phyloP scores from a whole-genome alignment of 2,113 vertebrate species.

The Podilymbus podiceps region DNA sequence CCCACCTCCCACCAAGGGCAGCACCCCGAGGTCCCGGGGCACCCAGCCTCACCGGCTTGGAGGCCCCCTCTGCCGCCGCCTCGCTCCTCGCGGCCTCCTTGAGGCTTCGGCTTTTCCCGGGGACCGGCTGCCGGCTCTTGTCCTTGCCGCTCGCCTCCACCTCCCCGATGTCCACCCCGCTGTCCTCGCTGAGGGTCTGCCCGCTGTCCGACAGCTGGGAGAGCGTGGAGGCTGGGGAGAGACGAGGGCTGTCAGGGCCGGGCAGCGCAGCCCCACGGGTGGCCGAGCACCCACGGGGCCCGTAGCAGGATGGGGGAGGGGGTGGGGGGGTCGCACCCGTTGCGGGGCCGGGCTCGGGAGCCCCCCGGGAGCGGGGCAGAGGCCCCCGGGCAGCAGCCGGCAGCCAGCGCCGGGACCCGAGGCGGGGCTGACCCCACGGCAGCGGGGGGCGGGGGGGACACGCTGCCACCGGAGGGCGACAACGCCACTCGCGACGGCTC shows the following conservation, averaged over 20 bases:
- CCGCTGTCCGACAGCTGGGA: conserved; percentile 95
- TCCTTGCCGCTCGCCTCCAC: conserved; percentile 82
- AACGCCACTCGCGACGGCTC: not conserved
- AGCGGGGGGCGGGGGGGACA: no score
- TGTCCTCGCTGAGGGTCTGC: conserved; percentile 97
- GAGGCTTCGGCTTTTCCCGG: conserved; percentile 76
- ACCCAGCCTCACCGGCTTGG: conserved; percentile 87
- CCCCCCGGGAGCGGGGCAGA: no score
- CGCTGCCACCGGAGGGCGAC: conserved; percentile 27
- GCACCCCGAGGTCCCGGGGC: not conserved
- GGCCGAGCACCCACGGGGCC: not conserved
- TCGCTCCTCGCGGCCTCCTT: conserved; percentile 61
- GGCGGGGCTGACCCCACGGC: no score
- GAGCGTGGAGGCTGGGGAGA: conserved; percentile 83
- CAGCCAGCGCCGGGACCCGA: no score
- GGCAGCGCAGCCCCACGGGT: not conserved
- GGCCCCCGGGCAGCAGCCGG: no score
- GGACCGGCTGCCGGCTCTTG: conserved; percentile 72
- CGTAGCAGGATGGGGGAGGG: no score
- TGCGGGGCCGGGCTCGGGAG: no score
- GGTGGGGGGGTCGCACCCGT: no score
- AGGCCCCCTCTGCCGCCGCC: conserved; percentile 68
- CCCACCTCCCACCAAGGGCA: not conserved
- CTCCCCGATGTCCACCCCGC: conserved; percentile 93
- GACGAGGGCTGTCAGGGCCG: not conserved